phyloP scores from a whole-genome alignment of 2,113 vertebrate genomes.

The Haemorhous mexicanus region DNA sequence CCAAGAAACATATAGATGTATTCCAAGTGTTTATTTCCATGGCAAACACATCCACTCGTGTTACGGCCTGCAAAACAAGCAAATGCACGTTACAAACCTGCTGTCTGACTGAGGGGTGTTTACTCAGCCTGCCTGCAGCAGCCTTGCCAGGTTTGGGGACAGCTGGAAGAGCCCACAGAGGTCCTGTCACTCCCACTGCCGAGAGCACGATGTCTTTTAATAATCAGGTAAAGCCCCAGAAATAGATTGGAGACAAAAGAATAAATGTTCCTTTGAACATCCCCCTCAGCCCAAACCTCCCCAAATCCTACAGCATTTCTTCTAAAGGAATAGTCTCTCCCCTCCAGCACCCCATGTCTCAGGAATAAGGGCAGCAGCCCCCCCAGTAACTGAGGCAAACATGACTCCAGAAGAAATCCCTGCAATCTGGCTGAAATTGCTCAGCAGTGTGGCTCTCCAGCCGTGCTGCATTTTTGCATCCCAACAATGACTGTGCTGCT shows the following conservation, averaged over 20 bases:
- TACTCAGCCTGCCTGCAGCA: neutral
- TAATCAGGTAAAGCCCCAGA: neutral
- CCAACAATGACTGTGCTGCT: slow-evolving; percentile 50
- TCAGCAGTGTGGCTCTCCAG: slow-evolving; percentile 17
- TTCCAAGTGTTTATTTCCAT: slow-evolving; percentile 44
- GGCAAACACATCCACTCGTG: neutral
- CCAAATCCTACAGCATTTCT: neutral
- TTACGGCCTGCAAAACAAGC: neutral
- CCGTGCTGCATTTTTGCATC: slow-evolving; percentile 49
- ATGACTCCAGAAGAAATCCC: slow-evolving; percentile 27
- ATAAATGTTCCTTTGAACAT: slow-evolving; percentile 16
- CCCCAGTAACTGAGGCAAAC: slow-evolving; percentile 7
- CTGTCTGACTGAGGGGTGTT: neutral
- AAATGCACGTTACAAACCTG: neutral
- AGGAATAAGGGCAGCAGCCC: slow-evolving; percentile 19
- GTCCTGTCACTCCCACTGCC: neutral
- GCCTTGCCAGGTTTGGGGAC: neutral
- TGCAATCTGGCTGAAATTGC: neutral
- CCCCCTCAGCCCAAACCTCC: slow-evolving; percentile 3
- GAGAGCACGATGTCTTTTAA: neutral
- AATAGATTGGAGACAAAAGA: slow-evolving; percentile 15
- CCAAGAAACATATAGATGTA: slow-evolving; percentile 25
- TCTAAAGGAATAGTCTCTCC: neutral
- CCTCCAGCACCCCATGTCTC: neutral
- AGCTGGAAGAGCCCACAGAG: neutral